Conservation (phyloP, 2,888 invertebrate species). For the Mythimna pallens region DNA sequence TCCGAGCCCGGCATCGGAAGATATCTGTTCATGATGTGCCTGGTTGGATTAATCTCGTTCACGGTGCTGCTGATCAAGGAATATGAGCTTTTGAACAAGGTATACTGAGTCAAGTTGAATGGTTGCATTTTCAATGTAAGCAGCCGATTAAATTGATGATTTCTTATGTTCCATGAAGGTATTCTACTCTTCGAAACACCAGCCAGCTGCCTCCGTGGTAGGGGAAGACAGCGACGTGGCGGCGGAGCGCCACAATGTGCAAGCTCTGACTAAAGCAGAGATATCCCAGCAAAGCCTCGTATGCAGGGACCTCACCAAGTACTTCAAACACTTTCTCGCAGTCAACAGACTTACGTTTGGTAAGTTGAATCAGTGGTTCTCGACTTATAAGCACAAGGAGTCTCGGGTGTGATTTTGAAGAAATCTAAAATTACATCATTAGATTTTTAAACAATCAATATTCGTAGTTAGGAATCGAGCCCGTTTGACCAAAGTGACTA, state of each 20-base stretch:
- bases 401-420: too few species aligned
- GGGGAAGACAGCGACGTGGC: slow-evolving; percentile 91
- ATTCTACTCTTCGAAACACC: slow-evolving; percentile 71
- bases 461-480: too few species aligned
- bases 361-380: slow-evolving; percentile 60
- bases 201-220: slow-evolving; percentile 64
- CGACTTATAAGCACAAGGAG: neutral
- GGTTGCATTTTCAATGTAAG: neutral
- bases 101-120: slow-evolving; percentile 63
- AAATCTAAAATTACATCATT: too few species aligned
- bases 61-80: slow-evolving; percentile 92
- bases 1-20: slow-evolving; percentile 93
- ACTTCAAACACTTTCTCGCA: slow-evolving; percentile 93
- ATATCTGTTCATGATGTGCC: slow-evolving; percentile 92
- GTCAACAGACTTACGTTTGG: slow-evolving; percentile 93
- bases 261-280: slow-evolving; percentile 80
- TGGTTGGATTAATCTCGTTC: slow-evolving; percentile 91
- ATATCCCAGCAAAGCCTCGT: slow-evolving; percentile 89
- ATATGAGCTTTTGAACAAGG: slow-evolving; percentile 88
- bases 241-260: slow-evolving; percentile 88
- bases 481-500: too few species aligned
- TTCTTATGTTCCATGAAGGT: slow-evolving; percentile 65
- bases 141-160: neutral
- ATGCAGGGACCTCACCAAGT: slow-evolving; percentile 93
- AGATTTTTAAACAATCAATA: too few species aligned